These are phyloP conservation scores for Ametastegia equiseti DNA, from an alignment of 2,888 invertebrate genomes.

Conservation along the genomic window DNA sequence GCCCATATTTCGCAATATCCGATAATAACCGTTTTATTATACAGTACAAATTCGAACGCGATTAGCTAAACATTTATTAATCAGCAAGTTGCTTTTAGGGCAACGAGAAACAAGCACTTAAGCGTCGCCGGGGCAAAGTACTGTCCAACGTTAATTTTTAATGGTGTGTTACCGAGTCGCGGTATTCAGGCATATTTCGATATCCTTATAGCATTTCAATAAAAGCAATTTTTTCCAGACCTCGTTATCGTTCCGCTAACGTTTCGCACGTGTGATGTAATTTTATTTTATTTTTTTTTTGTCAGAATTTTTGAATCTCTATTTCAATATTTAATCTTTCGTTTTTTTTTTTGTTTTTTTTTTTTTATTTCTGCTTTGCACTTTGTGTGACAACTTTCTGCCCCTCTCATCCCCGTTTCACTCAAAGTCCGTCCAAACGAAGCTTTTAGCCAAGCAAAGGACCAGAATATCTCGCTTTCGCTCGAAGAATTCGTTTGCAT, in stretches of 20 bases:
- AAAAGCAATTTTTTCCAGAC: not conserved
- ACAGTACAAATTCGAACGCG: constrained; percentile 21
- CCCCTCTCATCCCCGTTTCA: not conserved
- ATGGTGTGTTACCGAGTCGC: constrained; percentile 20
- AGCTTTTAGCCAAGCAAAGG: constrained; percentile 23
- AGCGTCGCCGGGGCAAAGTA: constrained; percentile 30
- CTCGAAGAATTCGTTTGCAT: constrained; percentile 41
- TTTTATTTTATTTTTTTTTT: not conserved
- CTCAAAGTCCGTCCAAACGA: constrained; percentile 16
- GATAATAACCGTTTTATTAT: not conserved
- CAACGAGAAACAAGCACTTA: constrained; percentile 14
- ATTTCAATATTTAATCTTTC: no score
- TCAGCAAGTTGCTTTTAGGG: constrained; percentile 14
- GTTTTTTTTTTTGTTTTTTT: not conserved
- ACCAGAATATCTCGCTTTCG: not conserved
- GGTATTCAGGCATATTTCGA: constrained; percentile 13
- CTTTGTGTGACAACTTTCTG: not conserved
- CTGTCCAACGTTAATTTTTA: constrained; percentile 41
- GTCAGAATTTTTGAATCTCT: not conserved
- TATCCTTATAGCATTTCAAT: constrained; percentile 8
- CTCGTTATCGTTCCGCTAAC: not conserved
- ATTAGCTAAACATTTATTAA: constrained; percentile 30
- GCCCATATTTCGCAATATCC: not conserved
- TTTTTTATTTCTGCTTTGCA: not conserved
- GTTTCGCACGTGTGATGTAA: not conserved